Evolutionary conservation across 2,888 invertebrate genomes (phyloP), one percentile per base, ranked within the genome.

Genomic region (Plagodis dolabraria): DNA sequence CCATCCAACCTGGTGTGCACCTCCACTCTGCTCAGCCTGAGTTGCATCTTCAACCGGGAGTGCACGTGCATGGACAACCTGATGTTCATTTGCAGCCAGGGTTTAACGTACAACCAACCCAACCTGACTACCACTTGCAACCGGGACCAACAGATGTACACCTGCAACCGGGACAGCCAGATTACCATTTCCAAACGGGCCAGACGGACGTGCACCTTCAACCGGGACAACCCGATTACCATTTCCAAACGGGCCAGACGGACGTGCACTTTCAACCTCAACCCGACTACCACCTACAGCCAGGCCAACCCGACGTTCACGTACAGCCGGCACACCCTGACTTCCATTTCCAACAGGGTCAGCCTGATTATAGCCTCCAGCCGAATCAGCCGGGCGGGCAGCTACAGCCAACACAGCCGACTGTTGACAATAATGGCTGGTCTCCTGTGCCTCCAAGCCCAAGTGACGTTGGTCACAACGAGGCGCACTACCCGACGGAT

Each of bases 351-450:
- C 83, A 83, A 46, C 74, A 79, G 0, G 60, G 70, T 0, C 59
- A 77, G 4, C 82, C 79, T 38, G 51, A 56, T 0, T 59, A 58
- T 22, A 47, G 53, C 53, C 22, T 36, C 9, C 48, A 38, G 6
- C 38, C 48, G 7, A 38, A 51, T 9, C 59, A 49, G 33, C 45
- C 54, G 8, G 50, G 50, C 9, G 46, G 50, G 34, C 53, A 53
- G 22, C 45, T 80, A 36, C 83, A 83, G 44, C 76, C 80, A 0
- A 64, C 73, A 0, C 60, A 77, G 7, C 81, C 79, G 33, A 71
- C 80, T 1, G 57, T 85, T n/a, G 90, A 91, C 42, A 84, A 86
- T 65, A 80, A 89, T 10, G 92, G 91, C 6, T 92, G 92, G 92
- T 85, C 90, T 1, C 92, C 92, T 4, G 85, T 92, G n/a, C 78